Percentiles rank a stretch among this genome's conserved stretches.
Conservation (phyloP, 2,113 vertebrate species). For the Rhinolophus sinicus region DNA sequence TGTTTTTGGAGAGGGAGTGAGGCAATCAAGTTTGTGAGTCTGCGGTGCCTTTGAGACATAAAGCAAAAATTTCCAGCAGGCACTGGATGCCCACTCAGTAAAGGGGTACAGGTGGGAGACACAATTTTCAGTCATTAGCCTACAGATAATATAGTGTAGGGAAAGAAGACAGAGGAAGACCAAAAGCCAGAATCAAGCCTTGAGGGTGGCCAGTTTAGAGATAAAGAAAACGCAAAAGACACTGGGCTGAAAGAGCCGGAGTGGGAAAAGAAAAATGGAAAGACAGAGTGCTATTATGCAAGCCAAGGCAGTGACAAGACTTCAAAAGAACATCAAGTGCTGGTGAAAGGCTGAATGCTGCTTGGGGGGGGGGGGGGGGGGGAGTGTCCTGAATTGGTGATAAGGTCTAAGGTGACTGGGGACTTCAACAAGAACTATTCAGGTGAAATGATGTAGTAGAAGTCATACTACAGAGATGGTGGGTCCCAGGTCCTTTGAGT, state of each 20-base stretch:
- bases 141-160: background rate
- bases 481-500: background rate
- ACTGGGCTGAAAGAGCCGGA: background rate
- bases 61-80: background rate
- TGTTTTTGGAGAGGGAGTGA: background rate
- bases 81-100: background rate
- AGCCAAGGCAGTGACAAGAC: background rate
- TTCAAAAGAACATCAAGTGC: conserved; percentile 26
- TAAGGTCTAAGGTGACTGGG: background rate
- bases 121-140: background rate
- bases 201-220: background rate
- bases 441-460: background rate
- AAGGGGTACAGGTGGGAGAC: background rate
- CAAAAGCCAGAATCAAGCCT: background rate
- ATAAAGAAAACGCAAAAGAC: background rate
- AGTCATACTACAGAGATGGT: background rate
- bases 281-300: background rate
- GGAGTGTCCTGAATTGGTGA: background rate
- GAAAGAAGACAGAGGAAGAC: background rate
- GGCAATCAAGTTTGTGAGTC: background rate
- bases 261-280: background rate
- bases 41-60: background rate
- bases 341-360: background rate
- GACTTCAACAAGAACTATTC: background rate
- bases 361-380: no score